phyloP scores from a whole-genome alignment of 2,113 vertebrate species.

The Corapipo altera region DNA sequence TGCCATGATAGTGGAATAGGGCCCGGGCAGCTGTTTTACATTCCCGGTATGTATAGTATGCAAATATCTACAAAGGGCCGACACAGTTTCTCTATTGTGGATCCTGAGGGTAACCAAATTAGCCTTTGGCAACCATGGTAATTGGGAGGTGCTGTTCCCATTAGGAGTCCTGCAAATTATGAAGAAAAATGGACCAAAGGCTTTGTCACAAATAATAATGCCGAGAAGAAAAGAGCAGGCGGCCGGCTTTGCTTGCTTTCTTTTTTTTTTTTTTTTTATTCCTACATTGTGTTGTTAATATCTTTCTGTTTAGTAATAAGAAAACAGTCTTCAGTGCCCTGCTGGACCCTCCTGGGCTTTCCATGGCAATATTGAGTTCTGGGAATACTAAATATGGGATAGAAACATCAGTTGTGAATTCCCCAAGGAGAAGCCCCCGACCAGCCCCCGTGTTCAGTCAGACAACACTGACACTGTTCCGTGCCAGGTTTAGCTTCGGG shows the following conservation, averaged over 20 bases:
- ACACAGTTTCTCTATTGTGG: conserved; percentile 81
- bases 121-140: conserved; percentile 85
- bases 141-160: conserved; percentile 86
- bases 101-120: conserved; percentile 84
- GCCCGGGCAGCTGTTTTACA: conserved; percentile 82
- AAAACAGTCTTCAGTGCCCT: conserved; percentile 64
- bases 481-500: fast-evolving
- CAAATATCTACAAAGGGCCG: conserved; percentile 83
- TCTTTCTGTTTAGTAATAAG: conserved; percentile 72
- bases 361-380: not conserved
- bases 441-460: not conserved
- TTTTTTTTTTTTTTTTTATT: conserved; percentile 32
- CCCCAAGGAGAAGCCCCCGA: not conserved
- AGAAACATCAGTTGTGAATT: not conserved
- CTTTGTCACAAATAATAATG: conserved; percentile 84
- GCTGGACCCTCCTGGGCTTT: conserved; percentile 39
- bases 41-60: conserved; percentile 85
- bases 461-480: not conserved
- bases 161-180: conserved; percentile 86
- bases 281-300: conserved; percentile 79
- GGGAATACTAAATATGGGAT: not conserved
- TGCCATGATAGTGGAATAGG: conserved; percentile 79
- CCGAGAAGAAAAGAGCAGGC: conserved; percentile 79
- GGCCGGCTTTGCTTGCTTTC: conserved; percentile 64
- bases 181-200: conserved; percentile 82